Conservation (phyloP, 2,113 vertebrate species). For the Serinus canaria region DNA sequence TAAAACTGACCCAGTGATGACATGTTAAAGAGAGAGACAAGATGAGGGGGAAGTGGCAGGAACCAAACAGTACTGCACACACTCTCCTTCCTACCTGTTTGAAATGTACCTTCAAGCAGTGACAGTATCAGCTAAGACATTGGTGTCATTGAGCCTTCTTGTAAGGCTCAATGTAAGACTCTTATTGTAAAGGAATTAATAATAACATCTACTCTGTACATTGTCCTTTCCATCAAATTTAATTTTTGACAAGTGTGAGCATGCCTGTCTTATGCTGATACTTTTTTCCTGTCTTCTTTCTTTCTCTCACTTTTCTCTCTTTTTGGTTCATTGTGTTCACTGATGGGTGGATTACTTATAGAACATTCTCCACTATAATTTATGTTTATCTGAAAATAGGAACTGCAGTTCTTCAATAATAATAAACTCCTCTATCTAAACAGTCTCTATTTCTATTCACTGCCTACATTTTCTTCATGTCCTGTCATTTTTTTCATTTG, state of each 20-base stretch:
- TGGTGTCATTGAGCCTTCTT: not conserved
- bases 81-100: not conserved
- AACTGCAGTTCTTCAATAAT: slow-evolving; percentile 11
- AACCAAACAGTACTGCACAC: not conserved
- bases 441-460: not conserved
- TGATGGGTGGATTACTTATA: slow-evolving; percentile 6
- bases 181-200: slow-evolving; percentile 24
- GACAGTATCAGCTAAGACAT: slow-evolving; percentile 29
- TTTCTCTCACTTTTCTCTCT: not conserved
- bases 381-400: slow-evolving; percentile 36
- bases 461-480: slow-evolving; percentile 50
- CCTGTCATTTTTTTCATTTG: slow-evolving; percentile 54
- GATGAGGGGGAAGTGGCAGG: not conserved
- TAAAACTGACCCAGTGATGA: not conserved
- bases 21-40: not conserved
- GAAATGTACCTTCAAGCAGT: slow-evolving; percentile 6
- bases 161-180: not conserved
- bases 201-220: slow-evolving; percentile 2
- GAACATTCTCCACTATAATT: not conserved
- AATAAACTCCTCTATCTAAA: slow-evolving; percentile 34
- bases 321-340: not conserved
- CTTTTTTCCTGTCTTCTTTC: not conserved
- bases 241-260: slow-evolving; percentile 46
- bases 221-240: slow-evolving; percentile 47
- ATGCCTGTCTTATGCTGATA: slow-evolving; percentile 21